A percentile compares a stretch with the other conserved stretches of the same genome.
Evolutionary conservation across 2,113 vertebrate genomes (phyloP).

Genomic region (Mesembrinibis cayennensis): DNA sequence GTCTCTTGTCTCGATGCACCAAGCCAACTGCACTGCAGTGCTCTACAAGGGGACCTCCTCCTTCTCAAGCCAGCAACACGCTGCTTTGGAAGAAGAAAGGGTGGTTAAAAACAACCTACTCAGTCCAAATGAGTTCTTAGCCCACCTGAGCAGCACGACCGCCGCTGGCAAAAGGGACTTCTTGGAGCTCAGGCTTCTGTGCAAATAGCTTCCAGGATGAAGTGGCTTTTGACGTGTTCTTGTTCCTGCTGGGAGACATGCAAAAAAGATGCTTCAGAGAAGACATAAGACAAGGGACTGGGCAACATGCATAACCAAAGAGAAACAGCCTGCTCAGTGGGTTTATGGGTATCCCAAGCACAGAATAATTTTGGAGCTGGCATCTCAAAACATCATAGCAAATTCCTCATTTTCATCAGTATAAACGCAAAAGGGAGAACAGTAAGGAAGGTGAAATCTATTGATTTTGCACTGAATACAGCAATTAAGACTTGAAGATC

Average conservation of each 20-base stretch:
- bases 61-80: not conserved
- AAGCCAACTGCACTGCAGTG: not conserved
- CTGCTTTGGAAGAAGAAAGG: not conserved
- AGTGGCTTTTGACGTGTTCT: not conserved
- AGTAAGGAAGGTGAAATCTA: not conserved
- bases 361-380: not conserved
- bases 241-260: constrained; percentile 27
- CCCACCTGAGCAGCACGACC: not conserved
- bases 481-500: not conserved
- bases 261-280: constrained; percentile 1
- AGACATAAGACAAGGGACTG: not conserved
- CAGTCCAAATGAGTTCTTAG: not conserved
- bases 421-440: not conserved
- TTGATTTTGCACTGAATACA: not conserved
- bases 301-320: not conserved
- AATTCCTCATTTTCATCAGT: not conserved
- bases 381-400: not conserved
- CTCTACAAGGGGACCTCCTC: not conserved
- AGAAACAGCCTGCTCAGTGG: not conserved
- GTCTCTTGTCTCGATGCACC: not conserved
- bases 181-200: not conserved
- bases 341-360: not conserved
- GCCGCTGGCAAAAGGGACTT: not conserved
- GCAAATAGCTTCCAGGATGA: not conserved
- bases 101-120: not conserved